Percentiles rank a stretch among this genome's conserved stretches.
These are phyloP conservation scores for Eulemur macaco DNA, from an alignment of 2,113 vertebrate species.

Conservation along the genomic window DNA sequence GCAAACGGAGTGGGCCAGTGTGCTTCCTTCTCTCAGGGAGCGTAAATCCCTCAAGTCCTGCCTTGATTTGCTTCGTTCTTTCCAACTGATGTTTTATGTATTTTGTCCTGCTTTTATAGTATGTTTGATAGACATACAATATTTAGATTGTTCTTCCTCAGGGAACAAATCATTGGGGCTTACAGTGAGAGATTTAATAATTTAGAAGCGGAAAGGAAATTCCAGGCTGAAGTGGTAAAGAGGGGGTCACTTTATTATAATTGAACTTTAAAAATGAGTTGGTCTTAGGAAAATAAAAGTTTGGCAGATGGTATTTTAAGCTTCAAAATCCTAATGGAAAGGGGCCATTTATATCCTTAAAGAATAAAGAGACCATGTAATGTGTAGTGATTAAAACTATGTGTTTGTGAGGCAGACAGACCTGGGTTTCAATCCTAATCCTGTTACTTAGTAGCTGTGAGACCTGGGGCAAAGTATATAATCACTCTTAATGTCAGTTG, in stretches of 20 bases:
- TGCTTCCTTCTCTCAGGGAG: neutral
- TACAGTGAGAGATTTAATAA: constrained; percentile 1
- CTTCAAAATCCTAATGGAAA: neutral
- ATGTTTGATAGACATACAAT: neutral
- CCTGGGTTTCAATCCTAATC: neutral
- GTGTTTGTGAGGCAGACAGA: neutral
- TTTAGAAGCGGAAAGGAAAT: neutral
- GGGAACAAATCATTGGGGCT: neutral
- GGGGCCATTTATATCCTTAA: neutral
- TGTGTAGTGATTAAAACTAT: neutral
- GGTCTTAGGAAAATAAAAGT: neutral
- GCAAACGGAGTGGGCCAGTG: neutral
- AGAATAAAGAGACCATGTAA: neutral
- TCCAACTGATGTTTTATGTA: neutral
- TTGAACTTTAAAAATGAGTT: constrained; percentile 3
- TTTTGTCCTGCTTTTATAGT: constrained; percentile 14
- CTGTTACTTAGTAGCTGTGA: neutral
- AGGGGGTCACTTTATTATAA: neutral
- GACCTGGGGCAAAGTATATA: neutral
- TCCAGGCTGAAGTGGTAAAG: neutral
- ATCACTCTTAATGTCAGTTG: neutral
- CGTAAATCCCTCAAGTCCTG: neutral
- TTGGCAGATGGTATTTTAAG: constrained; percentile 13
- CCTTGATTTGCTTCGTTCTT: neutral
- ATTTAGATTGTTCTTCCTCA: constrained; percentile 1